A percentile compares a stretch with the other conserved stretches of the same genome.
Evolutionary conservation across 2,113 vertebrate species (phyloP).

Genomic region (Hippocampus guttulatus): DNA sequence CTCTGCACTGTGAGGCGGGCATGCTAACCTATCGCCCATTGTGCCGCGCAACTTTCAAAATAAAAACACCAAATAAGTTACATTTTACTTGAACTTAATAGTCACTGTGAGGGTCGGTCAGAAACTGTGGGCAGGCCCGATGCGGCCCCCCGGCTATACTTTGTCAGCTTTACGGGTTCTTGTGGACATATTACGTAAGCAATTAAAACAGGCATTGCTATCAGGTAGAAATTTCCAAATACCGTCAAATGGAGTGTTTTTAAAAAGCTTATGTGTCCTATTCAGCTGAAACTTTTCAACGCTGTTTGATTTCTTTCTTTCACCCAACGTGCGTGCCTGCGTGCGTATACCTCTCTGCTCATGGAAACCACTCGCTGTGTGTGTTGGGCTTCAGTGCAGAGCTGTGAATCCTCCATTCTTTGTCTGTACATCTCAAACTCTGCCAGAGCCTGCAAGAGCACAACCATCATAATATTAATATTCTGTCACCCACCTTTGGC

Average conservation of each 20-base stretch:
- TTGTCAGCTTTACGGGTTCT: too few species aligned
- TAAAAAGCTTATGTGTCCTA: background rate
- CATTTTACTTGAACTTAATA: too few species aligned
- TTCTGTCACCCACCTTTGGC: background rate
- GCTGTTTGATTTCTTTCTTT: background rate
- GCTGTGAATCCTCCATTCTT: constrained; percentile 89
- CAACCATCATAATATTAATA: constrained; percentile 4
- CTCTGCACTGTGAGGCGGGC: too few species aligned
- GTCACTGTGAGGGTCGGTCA: too few species aligned
- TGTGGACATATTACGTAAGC: background rate
- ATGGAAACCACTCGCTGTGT: constrained; percentile 91
- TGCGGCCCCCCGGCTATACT: too few species aligned
- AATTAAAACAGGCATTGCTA: background rate
- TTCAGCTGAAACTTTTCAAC: background rate
- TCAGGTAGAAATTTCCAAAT: background rate
- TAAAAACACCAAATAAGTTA: too few species aligned
- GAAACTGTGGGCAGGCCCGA: too few species aligned
- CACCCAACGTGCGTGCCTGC: background rate
- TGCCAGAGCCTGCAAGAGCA: constrained; percentile 75
- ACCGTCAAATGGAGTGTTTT: background rate
- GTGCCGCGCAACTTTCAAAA: too few species aligned
- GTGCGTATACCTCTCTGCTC: constrained; percentile 67
- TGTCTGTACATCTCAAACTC: constrained; percentile 95
- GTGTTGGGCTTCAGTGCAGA: constrained; percentile 93
- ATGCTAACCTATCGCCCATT: too few species aligned